Base-by-base conservation (phyloP, 2,888 invertebrate species). In the Spilosoma lubricipeda region DNA sequence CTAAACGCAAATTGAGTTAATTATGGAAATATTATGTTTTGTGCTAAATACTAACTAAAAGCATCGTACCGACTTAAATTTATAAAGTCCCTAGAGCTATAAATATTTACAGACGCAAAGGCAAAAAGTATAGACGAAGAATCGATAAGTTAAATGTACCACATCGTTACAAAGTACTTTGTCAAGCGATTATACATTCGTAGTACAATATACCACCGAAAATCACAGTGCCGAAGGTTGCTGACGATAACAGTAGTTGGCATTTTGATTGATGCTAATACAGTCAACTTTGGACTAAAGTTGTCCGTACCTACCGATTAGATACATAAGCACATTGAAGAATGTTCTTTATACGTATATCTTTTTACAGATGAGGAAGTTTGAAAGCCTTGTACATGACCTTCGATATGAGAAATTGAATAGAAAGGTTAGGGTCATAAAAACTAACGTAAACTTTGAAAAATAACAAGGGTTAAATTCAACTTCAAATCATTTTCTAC, bases 211-310 rank as follows among this genome's bases (percentile, higher is more conserved):
- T 81, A 84, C 74, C 80, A 79, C 77, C 78, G 85, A 84, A 86
- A 87, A 89, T 88, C 86, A 87, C 85, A 85, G 85, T 86, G 87
- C 85, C 84, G 82, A 80, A 77, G 85, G 86, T 86, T 86, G 80
- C 71, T 69, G 71, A 77, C 86, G 89, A 89, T 91, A 89, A 84
- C 83, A 82, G 73, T 73, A 69, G 76, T 81, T 82, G 90, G 87
- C 89, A 80, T 82, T 89, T 88, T 90, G 91, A 92, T 91, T 87
- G 89, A 91, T 89, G 88, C 84, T 80, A 76, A 77, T 80, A 77
- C 83, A 80, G 77, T 77, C 76, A 78, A 78, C 75, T 80, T 78
- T 77, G 79, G 82, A 79, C 81, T 72, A 74, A 67, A 77, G 84
- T 72, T 81, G 75, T 73, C 74, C 72, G 74, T 77, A 80, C 66